Base-by-base conservation (phyloP, 2,888 invertebrate species). In the Asteroscopus sphinx region DNA sequence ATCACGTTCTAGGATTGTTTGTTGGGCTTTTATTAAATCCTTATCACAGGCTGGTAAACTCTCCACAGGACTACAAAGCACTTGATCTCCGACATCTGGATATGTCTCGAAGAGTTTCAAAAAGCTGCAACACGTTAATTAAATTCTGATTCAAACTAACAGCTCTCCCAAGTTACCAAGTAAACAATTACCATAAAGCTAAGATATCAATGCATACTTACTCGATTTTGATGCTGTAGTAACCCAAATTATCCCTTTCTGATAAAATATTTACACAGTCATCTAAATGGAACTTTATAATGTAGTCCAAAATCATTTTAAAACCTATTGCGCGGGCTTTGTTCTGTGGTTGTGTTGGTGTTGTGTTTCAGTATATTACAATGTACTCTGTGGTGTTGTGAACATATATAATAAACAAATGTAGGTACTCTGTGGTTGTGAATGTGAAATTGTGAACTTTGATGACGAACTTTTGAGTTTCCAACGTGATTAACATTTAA, bases 221-320 rank as follows among this genome's bases (percentile, higher is more conserved):
- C 97, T 97, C 96, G 45, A 97, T 95, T 80, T 95, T 95, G 44
- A 97, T 91, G 33, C 95, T 95, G 77, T 95, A 97, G 82, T 96
- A 96, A 49, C 95, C 95, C 39, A 95, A 88, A 48, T 89, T 91
- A 83, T 97, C 96, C 4, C 83, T 83, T 69, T 95, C 91, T 60
- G 95, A 89, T 71, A 98, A 85, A 74, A 97, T 96, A 63, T 94
- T 85, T 6, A 95, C 69, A 54, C 97, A 87, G 59, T 96, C 96
- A 52, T 95, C 85, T 63, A 92, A 81, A 83, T 97, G 96, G 76
- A 95, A 93, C 59, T 95, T 88, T 17, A 95, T 72, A 60, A 96
- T 85, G 89, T 96, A 97, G 47, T 95, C 93, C 70, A 91, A 71
- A 73, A 93, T 88, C 93, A 93, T 93, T 58, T 57, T 73, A 3